These are phyloP conservation scores for Tipula vernalis DNA, from an alignment of 2,888 invertebrate genomes.

Conservation along the genomic window DNA sequence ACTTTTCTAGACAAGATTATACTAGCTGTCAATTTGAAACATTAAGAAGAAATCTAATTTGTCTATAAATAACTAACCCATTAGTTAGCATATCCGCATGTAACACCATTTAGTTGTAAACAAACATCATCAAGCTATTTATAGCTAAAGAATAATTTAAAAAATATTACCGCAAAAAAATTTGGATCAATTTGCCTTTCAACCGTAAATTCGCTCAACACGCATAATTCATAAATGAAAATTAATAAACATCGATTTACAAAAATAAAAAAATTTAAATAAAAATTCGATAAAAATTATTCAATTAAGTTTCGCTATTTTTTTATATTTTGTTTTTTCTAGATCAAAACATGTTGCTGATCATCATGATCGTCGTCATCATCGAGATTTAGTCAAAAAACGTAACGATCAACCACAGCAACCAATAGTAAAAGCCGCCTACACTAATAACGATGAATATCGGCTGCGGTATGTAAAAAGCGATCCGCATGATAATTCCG, in stretches of 20 bases:
- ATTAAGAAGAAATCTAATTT: no score
- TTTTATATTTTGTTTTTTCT: not conserved
- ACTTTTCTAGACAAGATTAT: no score
- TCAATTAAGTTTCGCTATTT: not conserved
- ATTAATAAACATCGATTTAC: not conserved
- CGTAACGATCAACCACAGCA: not conserved
- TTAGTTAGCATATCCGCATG: no score
- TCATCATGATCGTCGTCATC: not conserved
- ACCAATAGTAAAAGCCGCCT: not conserved
- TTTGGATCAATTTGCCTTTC: not conserved
- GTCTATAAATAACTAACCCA: no score
- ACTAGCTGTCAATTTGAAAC: no score
- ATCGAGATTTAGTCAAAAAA: not conserved
- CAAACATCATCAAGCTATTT: no score
- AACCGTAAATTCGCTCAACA: not conserved
- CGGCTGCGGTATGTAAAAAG: not conserved
- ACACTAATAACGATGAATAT: not conserved
- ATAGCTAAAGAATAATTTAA: no score
- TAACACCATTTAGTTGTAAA: no score
- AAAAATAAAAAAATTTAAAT: not conserved
- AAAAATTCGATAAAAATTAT: not conserved
- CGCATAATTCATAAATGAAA: not conserved
- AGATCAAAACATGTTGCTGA: not conserved
- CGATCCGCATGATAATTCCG: constrained; percentile 14
- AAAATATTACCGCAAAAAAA: not conserved